Conservation (phyloP, 2,113 vertebrate genomes). For the Cisticola juncidis region DNA sequence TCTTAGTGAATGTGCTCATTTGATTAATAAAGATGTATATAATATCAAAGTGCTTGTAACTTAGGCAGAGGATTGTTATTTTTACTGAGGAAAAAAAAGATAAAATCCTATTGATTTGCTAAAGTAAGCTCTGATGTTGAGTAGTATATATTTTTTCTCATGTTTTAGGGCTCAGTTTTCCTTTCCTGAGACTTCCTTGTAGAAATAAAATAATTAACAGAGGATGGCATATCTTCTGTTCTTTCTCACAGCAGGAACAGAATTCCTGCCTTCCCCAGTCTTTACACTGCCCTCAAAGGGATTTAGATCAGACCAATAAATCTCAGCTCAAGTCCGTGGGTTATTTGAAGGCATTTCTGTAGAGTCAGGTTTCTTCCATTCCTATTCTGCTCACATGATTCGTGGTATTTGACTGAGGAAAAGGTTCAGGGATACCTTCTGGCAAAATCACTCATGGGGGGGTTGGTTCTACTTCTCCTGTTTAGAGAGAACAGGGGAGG, state of each 20-base stretch:
- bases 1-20: background rate
- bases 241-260: background rate
- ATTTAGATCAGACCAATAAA: constrained; percentile 20
- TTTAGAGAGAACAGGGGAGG: background rate
- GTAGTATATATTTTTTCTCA: background rate
- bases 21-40: background rate
- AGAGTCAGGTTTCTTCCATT: background rate
- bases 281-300: background rate
- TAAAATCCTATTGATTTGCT: background rate
- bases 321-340: background rate
- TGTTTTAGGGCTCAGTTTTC: background rate
- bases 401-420: background rate
- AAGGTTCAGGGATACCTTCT: background rate
- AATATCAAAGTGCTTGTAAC: background rate
- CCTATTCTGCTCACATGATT: background rate
- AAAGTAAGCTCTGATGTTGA: background rate
- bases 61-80: background rate
- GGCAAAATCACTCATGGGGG: background rate
- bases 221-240: background rate
- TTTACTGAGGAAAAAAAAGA: background rate
- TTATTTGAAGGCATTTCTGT: background rate
- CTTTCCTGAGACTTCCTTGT: background rate
- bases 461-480: background rate
- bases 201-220: background rate
- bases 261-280: background rate